phyloP scores from a whole-genome alignment of 2,797 vertebrate genomes.

The Myiotriccus ornatus region DNA sequence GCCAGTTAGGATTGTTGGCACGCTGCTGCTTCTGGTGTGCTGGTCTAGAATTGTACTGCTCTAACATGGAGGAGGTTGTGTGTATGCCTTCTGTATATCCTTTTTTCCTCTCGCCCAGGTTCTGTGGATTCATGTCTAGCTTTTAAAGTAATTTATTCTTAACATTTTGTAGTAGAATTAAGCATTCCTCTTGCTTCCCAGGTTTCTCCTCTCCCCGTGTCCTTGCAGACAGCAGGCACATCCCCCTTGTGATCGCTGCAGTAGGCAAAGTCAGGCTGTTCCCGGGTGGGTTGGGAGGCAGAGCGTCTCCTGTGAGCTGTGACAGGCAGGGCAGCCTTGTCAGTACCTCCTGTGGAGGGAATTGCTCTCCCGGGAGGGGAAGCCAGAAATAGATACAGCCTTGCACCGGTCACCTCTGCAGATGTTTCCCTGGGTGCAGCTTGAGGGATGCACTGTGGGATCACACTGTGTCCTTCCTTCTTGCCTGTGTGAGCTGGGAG shows the following conservation, averaged over 20 bases:
- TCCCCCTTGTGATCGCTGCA: not conserved
- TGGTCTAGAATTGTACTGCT: not conserved
- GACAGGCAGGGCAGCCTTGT: not conserved
- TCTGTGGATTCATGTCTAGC: not conserved
- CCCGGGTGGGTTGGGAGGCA: not conserved
- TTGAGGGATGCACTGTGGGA: not conserved
- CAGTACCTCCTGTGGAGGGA: not conserved
- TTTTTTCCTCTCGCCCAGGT: accelerated
- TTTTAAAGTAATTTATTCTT: not conserved
- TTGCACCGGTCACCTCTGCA: not conserved
- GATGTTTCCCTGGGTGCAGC: not conserved
- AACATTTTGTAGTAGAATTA: not conserved
- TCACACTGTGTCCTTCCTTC: not conserved
- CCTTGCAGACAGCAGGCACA: not conserved
- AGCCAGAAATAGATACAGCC: not conserved
- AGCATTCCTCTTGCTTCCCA: not conserved
- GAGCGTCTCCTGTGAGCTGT: not conserved
- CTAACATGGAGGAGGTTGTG: not conserved
- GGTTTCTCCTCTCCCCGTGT: not conserved
- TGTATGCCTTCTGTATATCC: accelerated
- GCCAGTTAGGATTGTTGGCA: not conserved
- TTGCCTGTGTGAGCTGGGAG: not conserved
- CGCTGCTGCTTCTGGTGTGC: not conserved
- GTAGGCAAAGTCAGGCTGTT: not conserved
- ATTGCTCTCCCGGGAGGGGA: not conserved